Conservation (phyloP, 2,113 vertebrate genomes). For the Galbula dea region DNA sequence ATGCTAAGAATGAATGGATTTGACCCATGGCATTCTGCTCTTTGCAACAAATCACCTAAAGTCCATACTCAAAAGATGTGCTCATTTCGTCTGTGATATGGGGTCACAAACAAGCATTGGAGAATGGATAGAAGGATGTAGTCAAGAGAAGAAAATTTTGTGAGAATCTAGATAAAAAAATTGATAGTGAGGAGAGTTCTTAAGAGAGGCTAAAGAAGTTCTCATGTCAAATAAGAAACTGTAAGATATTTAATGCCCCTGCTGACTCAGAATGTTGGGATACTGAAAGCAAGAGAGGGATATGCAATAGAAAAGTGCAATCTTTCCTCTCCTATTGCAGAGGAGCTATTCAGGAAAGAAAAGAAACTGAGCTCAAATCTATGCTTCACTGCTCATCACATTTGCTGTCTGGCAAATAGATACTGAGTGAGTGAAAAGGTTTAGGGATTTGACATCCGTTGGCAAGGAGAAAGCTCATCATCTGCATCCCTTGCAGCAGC, state of each 20-base stretch:
- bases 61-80: background rate
- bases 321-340: background rate
- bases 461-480: constrained; percentile 1
- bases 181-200: background rate
- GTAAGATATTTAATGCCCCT: background rate
- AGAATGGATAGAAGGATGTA: background rate
- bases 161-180: background rate
- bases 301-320: background rate
- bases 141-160: background rate
- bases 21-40: background rate
- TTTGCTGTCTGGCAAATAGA: background rate
- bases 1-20: background rate
- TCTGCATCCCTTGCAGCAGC: constrained; percentile 3
- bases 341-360: background rate
- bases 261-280: background rate
- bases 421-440: background rate
- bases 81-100: background rate
- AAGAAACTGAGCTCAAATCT: background rate
- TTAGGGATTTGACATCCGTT: background rate
- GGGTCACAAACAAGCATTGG: background rate
- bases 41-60: background rate
- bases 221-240: background rate
- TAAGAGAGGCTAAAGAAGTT: background rate
- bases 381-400: background rate
- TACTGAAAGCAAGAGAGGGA: background rate